Evolutionary conservation across 2,797 vertebrate species (phyloP).

Genomic region (Xenopus petersii): DNA sequence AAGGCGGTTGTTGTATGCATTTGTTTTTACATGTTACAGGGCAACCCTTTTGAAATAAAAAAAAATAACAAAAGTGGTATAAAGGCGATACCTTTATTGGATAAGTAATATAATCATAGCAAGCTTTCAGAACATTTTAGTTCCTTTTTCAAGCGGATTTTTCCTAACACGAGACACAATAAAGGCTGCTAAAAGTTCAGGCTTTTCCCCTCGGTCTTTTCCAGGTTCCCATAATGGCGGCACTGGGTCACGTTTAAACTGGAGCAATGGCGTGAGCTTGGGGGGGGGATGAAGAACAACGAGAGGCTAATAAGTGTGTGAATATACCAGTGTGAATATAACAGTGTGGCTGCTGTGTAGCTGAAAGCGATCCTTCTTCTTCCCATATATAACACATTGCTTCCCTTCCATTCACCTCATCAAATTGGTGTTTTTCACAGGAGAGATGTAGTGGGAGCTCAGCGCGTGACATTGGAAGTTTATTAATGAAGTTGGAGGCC

Average conservation of each 20-base stretch:
- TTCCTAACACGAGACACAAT: too few relatives aligned
- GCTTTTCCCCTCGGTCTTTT: background rate
- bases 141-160: too few relatives aligned
- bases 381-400: background rate
- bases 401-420: slow-evolving; percentile 23
- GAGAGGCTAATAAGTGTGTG: background rate
- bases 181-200: too few relatives aligned
- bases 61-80: too few relatives aligned
- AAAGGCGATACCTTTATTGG: too few relatives aligned
- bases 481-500: slow-evolving; percentile 73
- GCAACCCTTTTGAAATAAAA: too few relatives aligned
- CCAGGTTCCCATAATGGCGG: background rate
- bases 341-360: background rate
- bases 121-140: too few relatives aligned
- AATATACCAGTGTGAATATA: background rate
- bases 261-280: background rate
- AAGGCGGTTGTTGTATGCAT: too few relatives aligned
- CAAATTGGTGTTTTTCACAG: slow-evolving; percentile 36
- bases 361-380: background rate
- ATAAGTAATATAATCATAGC: too few relatives aligned
- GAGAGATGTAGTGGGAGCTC: slow-evolving; percentile 60
- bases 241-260: background rate
- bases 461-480: slow-evolving; percentile 54
- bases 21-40: too few relatives aligned
- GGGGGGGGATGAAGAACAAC: background rate